Evolutionary conservation across 2,797 vertebrate species (phyloP), one percentile per base, ranked within the genome.

Genomic region (Rhinichthys osculus): DNA sequence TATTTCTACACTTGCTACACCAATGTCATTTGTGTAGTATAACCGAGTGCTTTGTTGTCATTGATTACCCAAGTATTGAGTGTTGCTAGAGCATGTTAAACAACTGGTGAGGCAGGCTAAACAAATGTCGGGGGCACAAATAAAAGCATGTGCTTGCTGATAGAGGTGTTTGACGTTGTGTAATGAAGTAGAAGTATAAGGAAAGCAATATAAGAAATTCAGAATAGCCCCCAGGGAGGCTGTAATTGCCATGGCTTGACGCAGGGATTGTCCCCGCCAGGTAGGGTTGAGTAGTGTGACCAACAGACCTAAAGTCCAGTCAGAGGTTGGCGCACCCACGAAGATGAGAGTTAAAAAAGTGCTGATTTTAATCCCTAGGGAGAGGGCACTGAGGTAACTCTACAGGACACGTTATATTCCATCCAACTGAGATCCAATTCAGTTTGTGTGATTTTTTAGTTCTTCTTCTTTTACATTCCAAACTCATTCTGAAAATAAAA

Each of bases 161-260:
- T 47, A n/a, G 62, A 64, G 35, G 50, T 69, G 64, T 6, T n/a
- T 59, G 5, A 44, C 50, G 44, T 35, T 74, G 38, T 83, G 80
- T 82, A 84, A 87, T 59, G 71, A 27, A n/a, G 33, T 35, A 38
- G 17, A 66, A 87, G 64, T 70, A 54, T 50, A 44, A 87, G 70
- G 40, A 30, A 40, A 35, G 54, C 78, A 38, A 38, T 38, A 38
- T 38, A 6, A 38, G 38, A 38, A 38, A 30, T 57, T 73, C 66
- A 74, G 85, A 88, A 86, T 54, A 87, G 84, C 8, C 30, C 16
- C 14, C 21, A 52, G 42, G 7, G 42, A 81, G 47, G 16, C 76
- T 72, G 42, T 69, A 76, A 85, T 82, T 74, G 72, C 66, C 50
- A 82, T 74, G 17, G 38, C 42, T 54, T 85, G 87, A 86, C 76